phyloP scores from a whole-genome alignment of 2,113 vertebrate species.

The Syngnathus scovelli region DNA sequence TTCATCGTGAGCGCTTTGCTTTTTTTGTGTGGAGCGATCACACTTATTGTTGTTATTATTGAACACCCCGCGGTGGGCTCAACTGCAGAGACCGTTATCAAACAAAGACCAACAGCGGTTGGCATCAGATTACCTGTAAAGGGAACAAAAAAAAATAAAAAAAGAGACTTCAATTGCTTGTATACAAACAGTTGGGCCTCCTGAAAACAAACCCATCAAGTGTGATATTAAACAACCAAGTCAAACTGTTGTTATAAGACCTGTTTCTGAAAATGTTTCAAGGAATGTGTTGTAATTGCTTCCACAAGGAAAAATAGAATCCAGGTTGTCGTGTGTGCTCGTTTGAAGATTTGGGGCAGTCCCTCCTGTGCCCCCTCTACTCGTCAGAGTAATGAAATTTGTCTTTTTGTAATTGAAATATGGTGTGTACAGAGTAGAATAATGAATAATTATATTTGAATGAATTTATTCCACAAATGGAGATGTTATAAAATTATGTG shows the following conservation, averaged over 20 bases:
- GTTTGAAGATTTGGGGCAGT: neutral
- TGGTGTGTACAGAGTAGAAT: neutral
- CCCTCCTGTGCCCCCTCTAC: neutral
- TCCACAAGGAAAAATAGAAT: neutral
- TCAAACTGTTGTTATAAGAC: neutral
- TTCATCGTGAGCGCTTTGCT: neutral
- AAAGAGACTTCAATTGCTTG: neutral
- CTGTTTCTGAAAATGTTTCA: neutral
- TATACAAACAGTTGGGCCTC: neutral
- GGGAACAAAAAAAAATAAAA: neutral
- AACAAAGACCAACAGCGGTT: neutral
- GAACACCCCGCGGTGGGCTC: neutral
- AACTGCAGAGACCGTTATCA: neutral
- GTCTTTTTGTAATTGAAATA: neutral
- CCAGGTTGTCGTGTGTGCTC: neutral
- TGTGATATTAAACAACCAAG: neutral
- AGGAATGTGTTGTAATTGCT: neutral
- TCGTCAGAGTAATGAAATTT: neutral
- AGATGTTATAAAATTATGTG: neutral
- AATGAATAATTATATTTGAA: neutral
- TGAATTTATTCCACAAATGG: neutral
- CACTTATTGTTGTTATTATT: constrained; percentile 1
- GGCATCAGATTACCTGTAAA: neutral
- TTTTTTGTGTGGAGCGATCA: neutral
- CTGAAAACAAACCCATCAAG: neutral